These are phyloP conservation scores for Petrocephalus microphthalmus DNA, from an alignment of 2,113 vertebrate genomes.

Conservation along the genomic window DNA sequence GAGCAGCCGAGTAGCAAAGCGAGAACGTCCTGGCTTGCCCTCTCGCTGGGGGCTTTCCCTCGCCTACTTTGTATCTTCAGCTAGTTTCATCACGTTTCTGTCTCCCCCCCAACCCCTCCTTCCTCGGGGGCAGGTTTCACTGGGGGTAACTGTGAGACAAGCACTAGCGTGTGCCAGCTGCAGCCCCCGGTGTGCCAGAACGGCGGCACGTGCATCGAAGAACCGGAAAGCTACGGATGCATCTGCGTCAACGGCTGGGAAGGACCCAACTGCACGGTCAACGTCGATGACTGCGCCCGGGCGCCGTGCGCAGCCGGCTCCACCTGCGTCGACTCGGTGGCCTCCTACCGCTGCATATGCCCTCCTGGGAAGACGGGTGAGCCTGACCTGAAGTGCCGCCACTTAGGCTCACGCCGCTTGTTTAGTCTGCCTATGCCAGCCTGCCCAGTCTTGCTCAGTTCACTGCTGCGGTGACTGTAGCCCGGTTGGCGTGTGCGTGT, in stretches of 20 bases:
- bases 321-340: slow-evolving; percentile 73
- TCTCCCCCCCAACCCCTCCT: neutral
- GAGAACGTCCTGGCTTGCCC: neutral
- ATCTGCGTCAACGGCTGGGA: slow-evolving; percentile 84
- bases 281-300: slow-evolving; percentile 73
- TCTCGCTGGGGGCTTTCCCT: neutral
- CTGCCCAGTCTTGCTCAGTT: neutral
- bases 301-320: slow-evolving; percentile 65
- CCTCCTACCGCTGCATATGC: slow-evolving; percentile 72
- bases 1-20: neutral
- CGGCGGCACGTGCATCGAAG: slow-evolving; percentile 77
- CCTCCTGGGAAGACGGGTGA: slow-evolving; percentile 74
- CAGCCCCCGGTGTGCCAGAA: slow-evolving; percentile 82
- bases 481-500: neutral
- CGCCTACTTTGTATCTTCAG: neutral
- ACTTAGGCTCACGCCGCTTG: neutral
- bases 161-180: slow-evolving; percentile 74
- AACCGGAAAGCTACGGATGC: slow-evolving; percentile 63
- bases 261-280: slow-evolving; percentile 74
- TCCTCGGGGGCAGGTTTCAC: slow-evolving; percentile 79
- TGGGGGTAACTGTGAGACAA: slow-evolving; percentile 78
- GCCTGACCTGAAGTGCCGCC: neutral
- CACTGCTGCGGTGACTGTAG: neutral
- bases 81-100: neutral
- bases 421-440: neutral